These are phyloP conservation scores for Chanos chanos DNA, from an alignment of 2,797 vertebrate species.

Conservation along the genomic window DNA sequence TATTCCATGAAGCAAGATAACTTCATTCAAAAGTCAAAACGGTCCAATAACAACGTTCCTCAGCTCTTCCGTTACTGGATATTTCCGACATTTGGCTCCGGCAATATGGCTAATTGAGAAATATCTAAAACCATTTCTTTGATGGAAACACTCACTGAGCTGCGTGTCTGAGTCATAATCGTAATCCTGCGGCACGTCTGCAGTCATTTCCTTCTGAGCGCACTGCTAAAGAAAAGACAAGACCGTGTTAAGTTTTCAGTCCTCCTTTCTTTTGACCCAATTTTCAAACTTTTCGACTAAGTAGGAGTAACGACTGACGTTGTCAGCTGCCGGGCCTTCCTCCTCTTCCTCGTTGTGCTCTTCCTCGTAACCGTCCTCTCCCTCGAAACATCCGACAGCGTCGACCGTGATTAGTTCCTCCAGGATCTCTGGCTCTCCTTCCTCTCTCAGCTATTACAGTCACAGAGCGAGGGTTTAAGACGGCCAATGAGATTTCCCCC, in stretches of 20 bases:
- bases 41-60: neutral
- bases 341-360: constrained; percentile 57
- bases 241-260: too few relatives aligned
- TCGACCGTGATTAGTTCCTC: constrained; percentile 95
- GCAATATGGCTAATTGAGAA: too few relatives aligned
- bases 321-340: constrained; percentile 46
- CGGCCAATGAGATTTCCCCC: too few relatives aligned
- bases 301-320: constrained; percentile 24
- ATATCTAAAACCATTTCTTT: too few relatives aligned
- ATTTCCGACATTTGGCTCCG: too few relatives aligned
- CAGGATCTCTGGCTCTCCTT: constrained; percentile 72
- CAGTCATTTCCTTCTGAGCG: constrained; percentile 21
- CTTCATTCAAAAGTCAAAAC: neutral
- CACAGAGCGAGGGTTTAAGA: neutral
- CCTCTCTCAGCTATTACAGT: constrained; percentile 56
- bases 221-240: neutral
- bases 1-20: too few relatives aligned
- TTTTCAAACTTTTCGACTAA: too few relatives aligned
- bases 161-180: constrained; percentile 47
- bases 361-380: constrained; percentile 72
- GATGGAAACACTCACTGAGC: constrained; percentile 48
- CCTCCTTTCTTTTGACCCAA: too few relatives aligned
- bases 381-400: constrained; percentile 91
- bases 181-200: constrained; percentile 16
- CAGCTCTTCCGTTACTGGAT: too few relatives aligned